These are phyloP conservation scores for Amphiprion percula DNA, from an alignment of 2,113 vertebrate species.

Conservation along the genomic window DNA sequence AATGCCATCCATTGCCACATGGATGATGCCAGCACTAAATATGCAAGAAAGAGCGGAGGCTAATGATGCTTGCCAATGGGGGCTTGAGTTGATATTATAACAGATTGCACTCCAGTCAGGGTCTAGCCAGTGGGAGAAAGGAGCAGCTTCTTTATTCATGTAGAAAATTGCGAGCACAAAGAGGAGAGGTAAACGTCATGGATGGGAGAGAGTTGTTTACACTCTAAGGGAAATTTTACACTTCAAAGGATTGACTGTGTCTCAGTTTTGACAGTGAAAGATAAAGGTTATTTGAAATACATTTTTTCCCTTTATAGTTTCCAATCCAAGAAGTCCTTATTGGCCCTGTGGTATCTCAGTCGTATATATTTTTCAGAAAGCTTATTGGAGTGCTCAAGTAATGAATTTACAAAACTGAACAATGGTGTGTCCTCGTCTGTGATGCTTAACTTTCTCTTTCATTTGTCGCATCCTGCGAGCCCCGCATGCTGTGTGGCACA, in stretches of 20 bases:
- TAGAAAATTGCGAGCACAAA: conserved; percentile 81
- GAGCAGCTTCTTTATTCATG: conserved; percentile 78
- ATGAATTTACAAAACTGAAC: conserved; percentile 64
- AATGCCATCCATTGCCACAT: conserved; percentile 39
- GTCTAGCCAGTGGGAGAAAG: conserved; percentile 70
- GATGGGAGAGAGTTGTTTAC: conserved; percentile 80
- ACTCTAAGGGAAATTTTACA: conserved; percentile 79
- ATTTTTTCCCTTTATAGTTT: conserved; percentile 45
- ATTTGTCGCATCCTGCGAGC: conserved; percentile 26
- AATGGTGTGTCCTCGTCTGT: conserved; percentile 51
- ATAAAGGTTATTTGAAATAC: conserved; percentile 80
- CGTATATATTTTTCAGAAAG: conserved; percentile 18
- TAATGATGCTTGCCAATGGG: conserved; percentile 76
- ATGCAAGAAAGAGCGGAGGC: conserved; percentile 54
- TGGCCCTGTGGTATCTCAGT: conserved; percentile 45
- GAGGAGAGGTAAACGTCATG: conserved; percentile 75
- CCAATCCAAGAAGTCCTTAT: conserved; percentile 56
- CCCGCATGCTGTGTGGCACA: conserved; percentile 2
- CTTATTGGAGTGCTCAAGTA: conserved; percentile 41
- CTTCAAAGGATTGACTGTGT: conserved; percentile 77
- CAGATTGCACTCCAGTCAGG: conserved; percentile 76
- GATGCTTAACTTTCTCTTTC: conserved; percentile 52
- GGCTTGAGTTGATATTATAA: conserved; percentile 76
- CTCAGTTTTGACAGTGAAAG: conserved; percentile 79
- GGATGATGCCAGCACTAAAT: conserved; percentile 57